These are phyloP conservation scores for Myotis planiceps DNA, from an alignment of 2,797 vertebrate genomes.

Conservation along the genomic window DNA sequence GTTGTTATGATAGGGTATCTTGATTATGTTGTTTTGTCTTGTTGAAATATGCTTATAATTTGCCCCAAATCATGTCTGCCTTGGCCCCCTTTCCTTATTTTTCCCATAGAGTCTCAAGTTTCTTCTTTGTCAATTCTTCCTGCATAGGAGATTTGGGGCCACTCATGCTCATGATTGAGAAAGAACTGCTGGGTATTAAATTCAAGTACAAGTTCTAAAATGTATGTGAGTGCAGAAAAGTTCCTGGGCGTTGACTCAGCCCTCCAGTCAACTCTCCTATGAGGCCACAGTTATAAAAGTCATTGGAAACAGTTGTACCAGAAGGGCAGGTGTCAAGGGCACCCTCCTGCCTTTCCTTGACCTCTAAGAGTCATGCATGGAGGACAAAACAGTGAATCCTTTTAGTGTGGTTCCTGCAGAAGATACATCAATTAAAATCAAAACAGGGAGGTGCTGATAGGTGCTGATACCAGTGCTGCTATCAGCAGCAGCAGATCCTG, in stretches of 20 bases:
- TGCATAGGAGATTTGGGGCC: neutral
- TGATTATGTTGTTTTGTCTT: neutral
- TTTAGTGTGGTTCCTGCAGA: neutral
- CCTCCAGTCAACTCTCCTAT: neutral
- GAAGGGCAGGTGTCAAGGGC: neutral
- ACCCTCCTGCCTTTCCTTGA: neutral
- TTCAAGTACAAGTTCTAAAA: neutral
- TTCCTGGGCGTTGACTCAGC: neutral
- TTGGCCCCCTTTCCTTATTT: neutral
- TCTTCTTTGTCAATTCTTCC: neutral
- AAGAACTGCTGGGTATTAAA: neutral
- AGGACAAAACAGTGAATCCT: neutral
- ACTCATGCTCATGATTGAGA: neutral
- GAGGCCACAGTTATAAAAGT: neutral
- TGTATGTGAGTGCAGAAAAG: neutral
- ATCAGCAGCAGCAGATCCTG: accelerated
- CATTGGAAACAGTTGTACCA: neutral
- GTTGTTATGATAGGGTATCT: neutral
- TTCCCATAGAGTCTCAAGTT: neutral
- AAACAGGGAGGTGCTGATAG: neutral
- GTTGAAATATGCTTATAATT: neutral
- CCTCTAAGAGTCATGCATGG: neutral
- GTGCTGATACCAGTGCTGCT: neutral
- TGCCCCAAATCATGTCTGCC: neutral
- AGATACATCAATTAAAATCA: neutral